A percentile compares a stretch with the other conserved stretches of the same genome.
Evolutionary conservation across 2,797 vertebrate genomes (phyloP).

Genomic region (Cygnus olor): DNA sequence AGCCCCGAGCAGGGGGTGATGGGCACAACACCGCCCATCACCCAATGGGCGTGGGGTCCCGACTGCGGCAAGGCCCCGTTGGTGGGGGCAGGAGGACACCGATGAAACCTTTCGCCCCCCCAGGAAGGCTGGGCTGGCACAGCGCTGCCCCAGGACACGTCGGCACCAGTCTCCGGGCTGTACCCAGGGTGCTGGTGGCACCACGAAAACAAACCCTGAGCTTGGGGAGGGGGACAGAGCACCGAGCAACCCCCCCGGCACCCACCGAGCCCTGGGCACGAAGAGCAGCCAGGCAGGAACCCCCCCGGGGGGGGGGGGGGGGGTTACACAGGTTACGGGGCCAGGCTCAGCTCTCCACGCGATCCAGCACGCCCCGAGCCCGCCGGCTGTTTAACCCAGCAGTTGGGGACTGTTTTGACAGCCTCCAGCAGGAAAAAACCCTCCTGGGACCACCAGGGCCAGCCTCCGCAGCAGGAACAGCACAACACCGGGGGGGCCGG

Average conservation of each 20-base stretch:
- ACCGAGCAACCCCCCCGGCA: not conserved
- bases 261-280: not conserved
- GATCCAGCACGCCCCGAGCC: not conserved
- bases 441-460: not conserved
- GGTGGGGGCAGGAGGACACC: not conserved
- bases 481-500: not conserved
- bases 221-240: not conserved
- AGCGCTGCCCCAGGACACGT: not conserved
- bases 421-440: not conserved
- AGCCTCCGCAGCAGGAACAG: not conserved
- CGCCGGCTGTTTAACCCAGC: constrained; percentile 27
- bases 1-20: too few species aligned
- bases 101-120: not conserved
- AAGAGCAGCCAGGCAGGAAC: accelerated
- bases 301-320: accelerated
- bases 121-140: not conserved
- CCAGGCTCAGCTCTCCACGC: constrained; percentile 29
- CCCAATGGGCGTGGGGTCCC: too few species aligned
- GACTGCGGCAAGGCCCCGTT: not conserved
- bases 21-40: too few species aligned
- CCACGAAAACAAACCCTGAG: not conserved
- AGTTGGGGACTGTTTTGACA: constrained; percentile 60
- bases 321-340: too few species aligned
- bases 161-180: not conserved
- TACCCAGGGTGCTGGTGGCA: not conserved